Conservation (phyloP, 2,797 vertebrate species). For the Cottoperca gobio region DNA sequence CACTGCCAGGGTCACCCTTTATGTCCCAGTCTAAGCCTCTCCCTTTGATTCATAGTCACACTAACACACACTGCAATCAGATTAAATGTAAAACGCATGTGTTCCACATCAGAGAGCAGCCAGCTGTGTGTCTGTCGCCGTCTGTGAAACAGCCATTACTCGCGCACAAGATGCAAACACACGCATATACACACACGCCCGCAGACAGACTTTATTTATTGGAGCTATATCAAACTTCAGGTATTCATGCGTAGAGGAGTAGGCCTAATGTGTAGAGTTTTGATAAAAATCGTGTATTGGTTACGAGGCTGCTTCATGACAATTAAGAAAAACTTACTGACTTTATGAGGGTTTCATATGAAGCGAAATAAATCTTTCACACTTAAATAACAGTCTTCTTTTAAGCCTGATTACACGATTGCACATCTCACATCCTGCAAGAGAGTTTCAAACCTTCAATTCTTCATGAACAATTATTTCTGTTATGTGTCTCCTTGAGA, state of each 20-base stretch:
- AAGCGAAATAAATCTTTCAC: not conserved
- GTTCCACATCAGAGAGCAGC: conserved; percentile 35
- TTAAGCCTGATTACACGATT: not conserved
- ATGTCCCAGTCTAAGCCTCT: conserved; percentile 45
- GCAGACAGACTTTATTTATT: not conserved
- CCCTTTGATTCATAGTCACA: conserved; percentile 41
- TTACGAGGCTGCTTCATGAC: not conserved
- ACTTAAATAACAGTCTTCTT: not conserved
- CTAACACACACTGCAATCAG: conserved; percentile 51
- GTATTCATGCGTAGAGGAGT: not conserved
- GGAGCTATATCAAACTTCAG: not conserved
- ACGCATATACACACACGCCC: not conserved
- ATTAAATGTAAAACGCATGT: conserved; percentile 56
- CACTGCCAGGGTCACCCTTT: conserved; percentile 54
- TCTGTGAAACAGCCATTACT: not conserved
- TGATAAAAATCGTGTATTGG: not conserved
- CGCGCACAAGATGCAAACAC: not conserved
- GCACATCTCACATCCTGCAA: no score
- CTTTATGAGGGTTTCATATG: not conserved
- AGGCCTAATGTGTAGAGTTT: not conserved
- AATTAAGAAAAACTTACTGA: not conserved
- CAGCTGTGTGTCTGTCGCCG: conserved; percentile 13
- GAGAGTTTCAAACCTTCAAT: no score
- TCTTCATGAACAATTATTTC: no score
- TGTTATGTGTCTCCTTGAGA: not conserved